Evolutionary conservation across 2,888 invertebrate species (phyloP), one percentile per base, ranked within the genome.

Genomic region (Pristionchus exspectatus): DNA sequence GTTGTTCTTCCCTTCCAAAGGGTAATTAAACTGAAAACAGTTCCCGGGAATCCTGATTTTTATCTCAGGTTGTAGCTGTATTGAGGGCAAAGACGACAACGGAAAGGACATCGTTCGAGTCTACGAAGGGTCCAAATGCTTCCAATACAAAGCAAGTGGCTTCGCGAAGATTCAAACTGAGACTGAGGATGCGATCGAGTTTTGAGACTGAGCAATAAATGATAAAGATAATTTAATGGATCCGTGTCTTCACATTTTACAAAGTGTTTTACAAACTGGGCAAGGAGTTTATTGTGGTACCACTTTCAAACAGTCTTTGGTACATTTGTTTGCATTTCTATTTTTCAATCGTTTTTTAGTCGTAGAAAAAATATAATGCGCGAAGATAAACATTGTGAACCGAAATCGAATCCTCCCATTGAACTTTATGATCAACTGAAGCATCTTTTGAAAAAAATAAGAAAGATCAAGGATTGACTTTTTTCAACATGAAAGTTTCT

Each of bases 201-300:
- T 63, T n/a, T 63, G 63, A 63, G n/a, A 7, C 7, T 24, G 24
- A 18, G 18, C 21, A 59, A 59, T 21, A 59, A 56, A 63, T n/a
- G 63, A 63, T 63, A 63, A 63, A 63, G 24, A 63, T 63, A 63
- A 63, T 63, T 63, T 63, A n/a, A 63, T 63, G 63, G 24, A 63
- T 63, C 4, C n/a, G 24, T n/a, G 24, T 24, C 63, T n/a, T 50
- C 9, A 12, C 44, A 50, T 12, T 9, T 50, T 12, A 50, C 44
- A 50, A 50, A 50, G 44, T 12, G 44, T 50, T 50, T 38, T 38
- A 38, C 38, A 38, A 38, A 38, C 38, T 38, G 38, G 38, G 38
- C 2, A 38, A 38, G 38, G 38, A 38, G 38, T 38, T 3, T 38
- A 38, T 38, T 38, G 38, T 38, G 2, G 38, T 38, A 38, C 38